Evolutionary conservation across 1,140 invertebrate species (phyloP).

Genomic region (Laupala kohalensis): DNA sequence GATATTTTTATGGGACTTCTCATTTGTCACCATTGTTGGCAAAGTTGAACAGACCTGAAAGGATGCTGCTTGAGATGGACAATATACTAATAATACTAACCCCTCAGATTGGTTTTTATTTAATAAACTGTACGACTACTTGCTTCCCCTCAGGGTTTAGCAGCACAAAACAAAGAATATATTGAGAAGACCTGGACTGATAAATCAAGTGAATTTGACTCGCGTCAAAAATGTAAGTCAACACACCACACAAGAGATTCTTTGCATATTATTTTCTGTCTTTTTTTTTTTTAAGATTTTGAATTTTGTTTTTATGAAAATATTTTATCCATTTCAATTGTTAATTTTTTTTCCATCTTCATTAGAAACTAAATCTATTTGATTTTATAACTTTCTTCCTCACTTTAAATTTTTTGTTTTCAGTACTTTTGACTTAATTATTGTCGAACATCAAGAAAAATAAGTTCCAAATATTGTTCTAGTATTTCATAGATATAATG

Average conservation of each 20-base stretch:
- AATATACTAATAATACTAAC: constrained; percentile 4
- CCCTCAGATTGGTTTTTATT: constrained; percentile 1
- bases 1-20: no score
- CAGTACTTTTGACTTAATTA: no score
- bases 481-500: no score
- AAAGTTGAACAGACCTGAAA: no score
- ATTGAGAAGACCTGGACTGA: constrained; percentile 76
- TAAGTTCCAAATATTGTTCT: no score
- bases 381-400: no score
- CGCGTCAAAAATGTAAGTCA: constrained; percentile 74
- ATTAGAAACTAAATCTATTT: no score
- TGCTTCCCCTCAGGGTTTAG: constrained; percentile 53
- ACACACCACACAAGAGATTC: not conserved
- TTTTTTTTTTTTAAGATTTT: not conserved
- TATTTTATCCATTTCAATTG: not conserved
- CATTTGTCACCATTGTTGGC: no score
- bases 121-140: constrained; percentile 6
- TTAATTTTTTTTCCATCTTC: not conserved
- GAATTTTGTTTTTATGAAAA: not conserved
- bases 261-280: not conserved
- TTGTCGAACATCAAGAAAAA: no score
- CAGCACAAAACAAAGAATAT: constrained; percentile 64
- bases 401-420: no score
- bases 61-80: not conserved
- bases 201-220: constrained; percentile 70